A percentile compares a stretch with the other conserved stretches of the same genome.
Conservation (phyloP, 2,113 vertebrate species). For the Notarius lentiginosus region DNA sequence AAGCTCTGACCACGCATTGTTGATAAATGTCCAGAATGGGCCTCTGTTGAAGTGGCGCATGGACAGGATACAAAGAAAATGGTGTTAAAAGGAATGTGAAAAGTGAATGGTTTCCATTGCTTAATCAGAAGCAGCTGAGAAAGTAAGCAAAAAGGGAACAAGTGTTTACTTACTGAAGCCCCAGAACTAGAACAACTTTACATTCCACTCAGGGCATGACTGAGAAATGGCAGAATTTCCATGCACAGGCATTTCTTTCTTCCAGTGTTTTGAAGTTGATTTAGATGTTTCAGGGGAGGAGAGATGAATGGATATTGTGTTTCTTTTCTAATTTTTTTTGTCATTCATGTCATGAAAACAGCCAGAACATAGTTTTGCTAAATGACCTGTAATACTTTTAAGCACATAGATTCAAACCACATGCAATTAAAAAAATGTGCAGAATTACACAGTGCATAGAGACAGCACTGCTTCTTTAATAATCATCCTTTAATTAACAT, state of each 20-base stretch:
- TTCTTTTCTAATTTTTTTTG: not conserved
- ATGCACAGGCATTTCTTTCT: slow-evolving; percentile 26
- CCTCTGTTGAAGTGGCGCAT: slow-evolving; percentile 64
- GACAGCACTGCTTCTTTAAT: slow-evolving; percentile 79
- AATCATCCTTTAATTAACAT: slow-evolving; percentile 83
- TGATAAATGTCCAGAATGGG: slow-evolving; percentile 74
- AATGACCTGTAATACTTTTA: slow-evolving; percentile 65
- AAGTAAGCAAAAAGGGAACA: slow-evolving; percentile 55
- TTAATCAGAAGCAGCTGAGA: slow-evolving; percentile 69
- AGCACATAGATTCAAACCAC: slow-evolving; percentile 62
- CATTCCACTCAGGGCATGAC: slow-evolving; percentile 27
- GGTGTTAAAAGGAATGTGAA: slow-evolving; percentile 39
- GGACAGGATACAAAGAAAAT: slow-evolving; percentile 52
- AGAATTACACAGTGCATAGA: slow-evolving; percentile 85
- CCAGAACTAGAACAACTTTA: slow-evolving; percentile 33
- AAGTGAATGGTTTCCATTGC: slow-evolving; percentile 61
- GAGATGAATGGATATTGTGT: slow-evolving; percentile 2
- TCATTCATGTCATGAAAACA: not conserved
- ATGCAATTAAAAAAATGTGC: slow-evolving; percentile 80
- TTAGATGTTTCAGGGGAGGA: slow-evolving; percentile 13
- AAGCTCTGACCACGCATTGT: slow-evolving; percentile 68
- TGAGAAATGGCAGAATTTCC: slow-evolving; percentile 28
- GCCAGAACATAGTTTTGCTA: slow-evolving; percentile 37
- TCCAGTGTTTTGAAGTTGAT: slow-evolving; percentile 24
- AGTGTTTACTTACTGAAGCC: slow-evolving; percentile 59